Conservation (phyloP, 2,888 invertebrate species). For the Hydraecia micacea region DNA sequence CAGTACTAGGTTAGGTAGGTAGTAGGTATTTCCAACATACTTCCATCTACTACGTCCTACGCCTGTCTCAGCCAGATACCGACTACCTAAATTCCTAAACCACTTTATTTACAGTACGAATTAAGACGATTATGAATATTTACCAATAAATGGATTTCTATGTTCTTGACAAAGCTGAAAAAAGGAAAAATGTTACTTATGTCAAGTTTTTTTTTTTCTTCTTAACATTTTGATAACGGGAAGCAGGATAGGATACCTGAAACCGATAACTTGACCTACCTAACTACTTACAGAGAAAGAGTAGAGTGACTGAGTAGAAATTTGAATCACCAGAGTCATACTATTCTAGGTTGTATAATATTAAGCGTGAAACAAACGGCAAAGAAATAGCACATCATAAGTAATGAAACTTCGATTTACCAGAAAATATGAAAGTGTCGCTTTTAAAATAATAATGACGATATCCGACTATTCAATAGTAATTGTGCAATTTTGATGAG, state of each 20-base stretch:
- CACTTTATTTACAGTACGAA: not conserved
- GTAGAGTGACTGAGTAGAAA: not conserved
- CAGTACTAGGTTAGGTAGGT: not conserved
- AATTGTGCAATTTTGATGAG: conserved; percentile 15
- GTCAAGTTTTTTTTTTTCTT: not conserved
- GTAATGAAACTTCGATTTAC: not conserved
- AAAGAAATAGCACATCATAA: not conserved
- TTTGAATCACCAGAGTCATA: not conserved
- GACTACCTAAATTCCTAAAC: not conserved
- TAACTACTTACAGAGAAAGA: not conserved
- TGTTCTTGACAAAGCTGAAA: not conserved
- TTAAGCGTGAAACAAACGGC: not conserved
- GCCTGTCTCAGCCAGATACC: not conserved
- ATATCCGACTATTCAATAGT: not conserved
- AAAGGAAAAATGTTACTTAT: not conserved
- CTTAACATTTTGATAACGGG: not conserved
- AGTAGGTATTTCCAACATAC: not conserved
- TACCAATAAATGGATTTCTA: not conserved
- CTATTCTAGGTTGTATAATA: not conserved
- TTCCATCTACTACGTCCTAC: not conserved
- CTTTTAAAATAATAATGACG: not conserved
- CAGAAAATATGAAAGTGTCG: not conserved
- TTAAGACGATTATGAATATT: not conserved
- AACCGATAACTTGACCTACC: not conserved
- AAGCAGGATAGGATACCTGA: not conserved